These are phyloP conservation scores for Sebastes minor DNA, from an alignment of 2,797 vertebrate genomes.

Conservation along the genomic window DNA sequence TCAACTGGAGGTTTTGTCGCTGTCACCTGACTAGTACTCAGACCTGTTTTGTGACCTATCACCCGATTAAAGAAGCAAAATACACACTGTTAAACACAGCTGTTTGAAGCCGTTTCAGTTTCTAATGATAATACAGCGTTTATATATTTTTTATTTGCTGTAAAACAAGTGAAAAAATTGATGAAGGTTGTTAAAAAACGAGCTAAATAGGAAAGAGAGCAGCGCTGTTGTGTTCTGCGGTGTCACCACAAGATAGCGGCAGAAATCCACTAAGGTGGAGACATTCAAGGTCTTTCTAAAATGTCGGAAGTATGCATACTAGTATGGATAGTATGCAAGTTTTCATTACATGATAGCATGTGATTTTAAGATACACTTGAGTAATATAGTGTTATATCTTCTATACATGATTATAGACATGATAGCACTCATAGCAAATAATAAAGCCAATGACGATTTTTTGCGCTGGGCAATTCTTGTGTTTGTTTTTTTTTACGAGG, in stretches of 20 bases:
- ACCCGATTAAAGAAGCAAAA: too few relatives aligned
- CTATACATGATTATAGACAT: neutral
- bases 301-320: neutral
- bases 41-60: slow-evolving; percentile 76
- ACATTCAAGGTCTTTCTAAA: neutral
- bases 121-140: rapidly evolving
- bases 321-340: neutral
- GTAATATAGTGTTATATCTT: too few relatives aligned
- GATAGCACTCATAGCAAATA: neutral
- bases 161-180: neutral
- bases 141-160: neutral
- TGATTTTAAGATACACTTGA: neutral
- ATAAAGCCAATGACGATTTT: neutral
- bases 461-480: too few relatives aligned
- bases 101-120: rapidly evolving
- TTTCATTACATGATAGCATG: neutral
- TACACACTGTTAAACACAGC: too few relatives aligned
- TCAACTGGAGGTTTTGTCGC: slow-evolving; percentile 58
- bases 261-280: neutral
- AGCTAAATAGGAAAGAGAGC: neutral
- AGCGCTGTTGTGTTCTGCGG: neutral
- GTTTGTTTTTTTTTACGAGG: neutral
- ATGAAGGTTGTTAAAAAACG: neutral
- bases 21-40: slow-evolving; percentile 89
- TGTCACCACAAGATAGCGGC: slow-evolving; percentile 48